Base-by-base conservation (phyloP, 2,797 vertebrate species). In the Sphenopsis melanotis region DNA sequence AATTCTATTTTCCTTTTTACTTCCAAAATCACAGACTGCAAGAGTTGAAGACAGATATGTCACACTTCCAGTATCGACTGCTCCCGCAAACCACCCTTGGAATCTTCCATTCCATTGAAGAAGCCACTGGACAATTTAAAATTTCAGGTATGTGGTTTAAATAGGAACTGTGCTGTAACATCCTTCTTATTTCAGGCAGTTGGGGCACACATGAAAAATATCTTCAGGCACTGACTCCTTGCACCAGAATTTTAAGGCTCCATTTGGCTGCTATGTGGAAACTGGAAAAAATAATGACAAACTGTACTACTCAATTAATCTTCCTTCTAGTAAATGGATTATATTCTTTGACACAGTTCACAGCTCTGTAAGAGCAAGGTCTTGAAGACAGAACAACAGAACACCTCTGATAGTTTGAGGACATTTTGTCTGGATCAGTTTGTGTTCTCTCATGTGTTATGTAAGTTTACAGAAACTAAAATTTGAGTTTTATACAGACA, bases 301-400 rank as follows among this genome's bases (percentile, higher is more conserved):
- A 89, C 60, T 94, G 92, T 95, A 92, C 55, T 79, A 70, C 16
- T 82, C 68, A 34, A 90, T 95, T 94, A 93, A 76, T 89, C 64
- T 81, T 87, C 74, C 70, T 88, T 89, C 37, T 59, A 63, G 39
- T 34, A 94, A 92, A 90, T 0, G 1, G 52, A 87, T 63, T 14
- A 95, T 85, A 78, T 32, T 52, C 52, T 95, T 88, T 96, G 88
- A 95, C 95, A 95, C 34, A 79, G 50, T 63, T 93, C 88, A 87
- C 83, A 86, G 76, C 55, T 90, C 94, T 57, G 69, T 53, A 88
- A 34, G 60, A 93, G 49, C 46, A 78, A 87, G 42, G 46, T 60
- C 76, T 89, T 90, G 61, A 95, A 92, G 80, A 94, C 23, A 66
- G 49, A 94, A 88, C 39, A 94, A 86, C n/a, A 89, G 52, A 89